phyloP scores from a whole-genome alignment of 2,797 vertebrate genomes.

The Spondyliosoma cantharus region DNA sequence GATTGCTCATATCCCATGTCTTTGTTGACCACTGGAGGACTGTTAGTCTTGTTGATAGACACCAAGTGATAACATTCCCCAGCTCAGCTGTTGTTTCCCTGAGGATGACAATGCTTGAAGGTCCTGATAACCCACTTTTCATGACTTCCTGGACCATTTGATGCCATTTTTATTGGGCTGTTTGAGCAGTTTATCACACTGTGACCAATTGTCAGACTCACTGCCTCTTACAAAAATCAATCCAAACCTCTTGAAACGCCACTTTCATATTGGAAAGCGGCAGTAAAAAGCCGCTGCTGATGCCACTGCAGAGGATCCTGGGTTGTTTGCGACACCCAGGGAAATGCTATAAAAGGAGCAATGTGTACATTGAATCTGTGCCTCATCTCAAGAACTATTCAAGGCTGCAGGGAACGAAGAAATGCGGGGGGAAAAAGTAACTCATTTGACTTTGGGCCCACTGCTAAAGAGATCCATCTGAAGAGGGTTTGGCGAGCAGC shows the following conservation, averaged over 20 bases:
- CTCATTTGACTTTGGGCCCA: constrained; percentile 58
- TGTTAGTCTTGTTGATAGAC: constrained; percentile 28
- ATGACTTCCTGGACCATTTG: background rate
- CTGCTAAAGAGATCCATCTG: constrained; percentile 56
- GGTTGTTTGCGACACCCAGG: constrained; percentile 29
- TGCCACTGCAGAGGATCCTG: constrained; percentile 25
- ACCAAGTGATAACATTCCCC: constrained; percentile 37
- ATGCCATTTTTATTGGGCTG: constrained; percentile 17
- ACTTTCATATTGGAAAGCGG: constrained; percentile 9
- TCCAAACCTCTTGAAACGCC: constrained; percentile 27
- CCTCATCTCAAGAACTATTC: constrained; percentile 45
- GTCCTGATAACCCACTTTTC: constrained; percentile 12
- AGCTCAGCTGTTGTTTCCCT: background rate
- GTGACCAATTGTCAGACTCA: constrained; percentile 26
- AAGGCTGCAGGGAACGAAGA: constrained; percentile 34
- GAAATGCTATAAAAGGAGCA: constrained; percentile 37
- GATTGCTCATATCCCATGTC: constrained; percentile 21
- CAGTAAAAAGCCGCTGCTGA: constrained; percentile 19
- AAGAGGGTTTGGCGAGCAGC: constrained; percentile 49
- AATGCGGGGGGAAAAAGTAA: constrained; percentile 46
- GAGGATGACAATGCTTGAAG: constrained; percentile 3
- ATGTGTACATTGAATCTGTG: constrained; percentile 50
- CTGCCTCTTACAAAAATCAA: constrained; percentile 32
- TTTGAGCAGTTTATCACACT: constrained; percentile 19
- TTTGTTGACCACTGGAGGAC: constrained; percentile 23